Evolutionary conservation across 2,113 vertebrate species (phyloP), one percentile per base, ranked within the genome.

Genomic region (Electrona antarctica): DNA sequence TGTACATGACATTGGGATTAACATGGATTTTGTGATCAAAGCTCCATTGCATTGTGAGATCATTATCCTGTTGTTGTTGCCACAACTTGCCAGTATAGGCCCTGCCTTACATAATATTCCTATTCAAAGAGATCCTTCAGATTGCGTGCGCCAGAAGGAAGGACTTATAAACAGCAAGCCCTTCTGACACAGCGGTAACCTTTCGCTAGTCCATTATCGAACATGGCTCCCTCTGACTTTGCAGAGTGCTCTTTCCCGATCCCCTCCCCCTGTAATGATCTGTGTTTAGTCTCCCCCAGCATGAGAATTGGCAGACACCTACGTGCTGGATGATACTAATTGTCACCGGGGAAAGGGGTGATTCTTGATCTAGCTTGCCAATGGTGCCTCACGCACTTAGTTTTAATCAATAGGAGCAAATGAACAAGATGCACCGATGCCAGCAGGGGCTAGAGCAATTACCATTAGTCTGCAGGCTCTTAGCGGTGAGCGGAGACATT

Each of bases 321-420:
- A 67, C 73, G 67, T 85, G 73, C 74, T 81, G 84, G 79, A 80
- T 87, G 81, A 87, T 82, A 74, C 82, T 87, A 85, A 87, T 88
- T 85, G 85, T 83, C 73, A 71, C 75, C 15, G 33, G 83, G 83
- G 86, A 81, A 84, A 71, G 82, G 79, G 85, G 92, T 87, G 80
- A 76, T 86, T 81, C 77, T 87, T 83, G 78, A 82, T 88, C 88
- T 87, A 60, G 83, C 91, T 90, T 81, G 83, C 84, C 87, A 85
- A 62, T 69, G 80, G 90, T 88, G 86, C 88, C 90, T 77, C 66
- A 49, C 81, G 74, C 86, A 76, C 83, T 90, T 89, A 86, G 83
- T 87, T 90, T 85, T 82, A 88, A 89, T 90, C 87, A 86, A 84
- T 88, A 80, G 70, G 74, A 80, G 85, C 82, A 87, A 90, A 90